phyloP scores from a whole-genome alignment of 2,888 invertebrate genomes.

The Bhutanitis thaidina region DNA sequence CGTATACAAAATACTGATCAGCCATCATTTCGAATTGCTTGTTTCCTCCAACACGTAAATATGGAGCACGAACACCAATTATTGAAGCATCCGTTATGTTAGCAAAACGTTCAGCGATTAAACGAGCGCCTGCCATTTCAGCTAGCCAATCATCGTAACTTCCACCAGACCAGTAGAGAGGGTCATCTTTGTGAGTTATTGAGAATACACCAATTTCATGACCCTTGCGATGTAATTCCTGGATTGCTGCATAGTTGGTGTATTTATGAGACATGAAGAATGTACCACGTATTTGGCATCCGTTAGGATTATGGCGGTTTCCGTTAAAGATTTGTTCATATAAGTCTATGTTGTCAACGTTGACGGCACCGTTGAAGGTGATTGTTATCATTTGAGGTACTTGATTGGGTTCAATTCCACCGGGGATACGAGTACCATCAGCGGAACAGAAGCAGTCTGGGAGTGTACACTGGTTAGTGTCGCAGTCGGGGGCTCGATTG shows the following conservation, averaged over 20 bases:
- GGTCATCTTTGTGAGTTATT: slow-evolving; percentile 94
- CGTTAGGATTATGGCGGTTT: slow-evolving; percentile 91
- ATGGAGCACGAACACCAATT: slow-evolving; percentile 93
- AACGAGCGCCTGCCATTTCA: slow-evolving; percentile 94
- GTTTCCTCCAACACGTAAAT: slow-evolving; percentile 94
- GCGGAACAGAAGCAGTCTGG: slow-evolving; percentile 97
- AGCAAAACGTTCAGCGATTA: slow-evolving; percentile 93
- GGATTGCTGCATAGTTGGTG: slow-evolving; percentile 93
- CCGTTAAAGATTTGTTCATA: slow-evolving; percentile 95
- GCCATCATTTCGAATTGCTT: slow-evolving; percentile 98
- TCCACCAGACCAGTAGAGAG: slow-evolving; percentile 93
- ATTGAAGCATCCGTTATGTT: slow-evolving; percentile 96
- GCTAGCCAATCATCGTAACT: slow-evolving; percentile 95
- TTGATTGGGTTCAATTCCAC: slow-evolving; percentile 88
- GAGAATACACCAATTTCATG: slow-evolving; percentile 96
- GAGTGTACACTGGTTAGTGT: slow-evolving; percentile 91
- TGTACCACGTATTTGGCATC: slow-evolving; percentile 92
- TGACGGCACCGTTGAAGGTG: slow-evolving; percentile 95
- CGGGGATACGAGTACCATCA: slow-evolving; percentile 94
- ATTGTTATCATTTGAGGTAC: slow-evolving; percentile 97
- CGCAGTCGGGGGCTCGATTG: slow-evolving; percentile 95
- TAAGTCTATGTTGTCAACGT: slow-evolving; percentile 94
- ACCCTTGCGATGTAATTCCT: slow-evolving; percentile 92
- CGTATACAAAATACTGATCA: slow-evolving; percentile 96
- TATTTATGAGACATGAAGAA: slow-evolving; percentile 96